These are phyloP conservation scores for Amaurobius ferox DNA, from an alignment of 2,888 invertebrate genomes.

Conservation along the genomic window DNA sequence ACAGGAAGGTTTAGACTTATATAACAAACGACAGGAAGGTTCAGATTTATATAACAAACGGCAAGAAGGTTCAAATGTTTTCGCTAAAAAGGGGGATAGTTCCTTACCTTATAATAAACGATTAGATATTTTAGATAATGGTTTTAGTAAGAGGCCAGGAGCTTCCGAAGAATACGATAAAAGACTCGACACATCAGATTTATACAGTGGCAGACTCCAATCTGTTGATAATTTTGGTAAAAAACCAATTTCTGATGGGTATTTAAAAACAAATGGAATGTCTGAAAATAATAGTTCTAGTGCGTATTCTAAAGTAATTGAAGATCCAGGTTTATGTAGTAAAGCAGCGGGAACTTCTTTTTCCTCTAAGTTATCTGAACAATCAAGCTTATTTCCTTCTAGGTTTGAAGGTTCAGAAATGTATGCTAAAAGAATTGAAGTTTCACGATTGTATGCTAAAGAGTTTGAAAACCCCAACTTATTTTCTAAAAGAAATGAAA, in stretches of 20 bases:
- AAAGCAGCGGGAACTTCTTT: not conserved
- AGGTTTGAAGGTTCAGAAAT: constrained; percentile 40
- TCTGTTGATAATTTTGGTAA: constrained; percentile 28
- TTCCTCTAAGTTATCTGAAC: constrained; percentile 24
- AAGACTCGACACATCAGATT: constrained; percentile 7
- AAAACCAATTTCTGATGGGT: no score
- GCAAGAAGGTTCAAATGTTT: not conserved
- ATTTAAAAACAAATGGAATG: no score
- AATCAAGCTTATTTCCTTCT: constrained; percentile 20
- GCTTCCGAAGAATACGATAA: constrained; percentile 10
- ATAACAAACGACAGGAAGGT: constrained; percentile 8
- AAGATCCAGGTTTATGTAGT: not conserved
- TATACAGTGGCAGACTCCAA: constrained; percentile 13
- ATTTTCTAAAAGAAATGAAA: constrained; percentile 42
- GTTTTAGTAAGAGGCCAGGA: constrained; percentile 3
- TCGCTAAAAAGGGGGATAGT: constrained; percentile 38
- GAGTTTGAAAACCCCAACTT: constrained; percentile 31
- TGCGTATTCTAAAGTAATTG: not conserved
- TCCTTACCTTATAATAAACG: constrained; percentile 42
- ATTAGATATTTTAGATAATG: constrained; percentile 28
- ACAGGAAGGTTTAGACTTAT: constrained; percentile 16
- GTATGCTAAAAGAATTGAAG: constrained; percentile 42
- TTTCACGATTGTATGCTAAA: constrained; percentile 39
- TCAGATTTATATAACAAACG: constrained; percentile 22
- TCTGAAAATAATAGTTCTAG: no score